Base-by-base conservation (phyloP, 1,140 invertebrate genomes). In the Drosophila ercepeae region DNA sequence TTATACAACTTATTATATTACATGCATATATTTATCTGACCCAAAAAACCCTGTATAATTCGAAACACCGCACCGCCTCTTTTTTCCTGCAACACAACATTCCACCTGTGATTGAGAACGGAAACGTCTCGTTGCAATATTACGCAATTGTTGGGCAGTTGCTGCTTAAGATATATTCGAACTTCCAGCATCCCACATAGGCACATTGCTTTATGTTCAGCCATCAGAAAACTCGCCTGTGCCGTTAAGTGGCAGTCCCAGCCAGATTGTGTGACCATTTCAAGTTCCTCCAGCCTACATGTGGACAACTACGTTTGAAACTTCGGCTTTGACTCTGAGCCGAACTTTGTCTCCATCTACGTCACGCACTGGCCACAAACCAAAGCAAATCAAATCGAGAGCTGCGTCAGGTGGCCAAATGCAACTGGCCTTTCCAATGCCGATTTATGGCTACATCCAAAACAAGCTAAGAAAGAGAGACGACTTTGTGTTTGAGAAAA, bases 231-330 rank as follows among this genome's bases (percentile, higher is more conserved):
- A 61, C 49, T 59, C 44, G 73, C 78, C 68, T 55, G 51, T 58
- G 74, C 78, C 78, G 78, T 81, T 81, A 82, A 9, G 9, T 4
- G 29, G 29, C 29, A n/a, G 72, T 21, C 48, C 6, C 44, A 8
- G 44, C 45, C 53, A 65, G 46, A 49, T 74, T 75, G 67, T 78
- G 81, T 58, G 81, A 84, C 81, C 79, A 86, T 79, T 86, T 86
- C 81, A 69, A 89, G 86, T 89, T 86, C 88, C 81, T 89, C 78
- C 71, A 86, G 71, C 72, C 88, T 81, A 86, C 88, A 88, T 86
- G 60, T 27, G 75, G 77, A 23, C 60, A 27, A 27, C 44, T 45
- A 27, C 53, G 16, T 44, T 39, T 45, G 21, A n/a, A n/a, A n/a
- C n/a, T n/a, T n/a, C 51, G n/a, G 16, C 29, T 64, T 11, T 23